Evolutionary conservation across 2,797 vertebrate genomes (phyloP), one percentile per base, ranked within the genome.

Genomic region (Erpetoichthys calabaricus): DNA sequence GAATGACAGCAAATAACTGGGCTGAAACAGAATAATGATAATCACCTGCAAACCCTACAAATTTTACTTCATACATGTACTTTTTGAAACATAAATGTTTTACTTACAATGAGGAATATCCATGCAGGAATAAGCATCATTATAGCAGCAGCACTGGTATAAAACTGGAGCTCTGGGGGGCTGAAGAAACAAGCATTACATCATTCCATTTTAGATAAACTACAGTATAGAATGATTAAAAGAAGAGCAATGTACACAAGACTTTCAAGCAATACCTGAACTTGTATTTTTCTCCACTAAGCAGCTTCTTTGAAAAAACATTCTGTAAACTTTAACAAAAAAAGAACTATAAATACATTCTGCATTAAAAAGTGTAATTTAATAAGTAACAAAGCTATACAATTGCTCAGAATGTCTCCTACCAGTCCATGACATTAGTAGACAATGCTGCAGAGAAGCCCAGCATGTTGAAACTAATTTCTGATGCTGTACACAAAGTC

Each of bases 401-500:
- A 25, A 25, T 25, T 25, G 25, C 25, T 25, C 25, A 25, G 25
- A 25, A 25, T 25, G 25, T 0, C 44, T 63, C 75, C 81, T 78
- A 97, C 95, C 95, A 99, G 82, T 98, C 94, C 93, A 99, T 95
- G 73, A 99, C 88, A 73, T 98, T 99, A 64, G 95, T 99, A 60
- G 93, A 98, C 10, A 99, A 74, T 0, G 95, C 94, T 1, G 95
- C 95, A 0, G 88, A 96, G 68, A 99, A 97, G 4, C 95, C 95
- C 3, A 99, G 77, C 65, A 91, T 67, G 68, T 94, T 99, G 80
- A 99, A 99, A 67, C 92, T 98, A 65, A 91, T 69, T 70, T 99
- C 95, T 0, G 90, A 89, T 42, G 91, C 93, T 0, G 95, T 98
- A 75, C 94, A 97, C 6, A 99, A 80, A 0, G 90, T 90, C 45